Percentiles rank a stretch among this genome's conserved stretches.
Conservation (phyloP, 1,140 invertebrate species). For the Akabosia matsudoensis region DNA sequence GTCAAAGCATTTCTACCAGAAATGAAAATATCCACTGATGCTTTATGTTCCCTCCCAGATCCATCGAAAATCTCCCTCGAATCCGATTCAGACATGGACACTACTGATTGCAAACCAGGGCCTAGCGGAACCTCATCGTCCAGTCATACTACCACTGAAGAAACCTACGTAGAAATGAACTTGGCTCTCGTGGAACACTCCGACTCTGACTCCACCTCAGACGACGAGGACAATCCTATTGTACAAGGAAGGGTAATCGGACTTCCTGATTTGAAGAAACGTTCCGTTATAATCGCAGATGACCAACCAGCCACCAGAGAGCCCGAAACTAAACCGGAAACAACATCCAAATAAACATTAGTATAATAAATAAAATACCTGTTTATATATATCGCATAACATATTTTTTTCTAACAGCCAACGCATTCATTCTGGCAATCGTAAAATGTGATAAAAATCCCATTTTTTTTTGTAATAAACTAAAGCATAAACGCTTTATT, state of each 20-base stretch:
- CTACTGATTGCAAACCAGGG: not conserved
- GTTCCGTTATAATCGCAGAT: too few relatives aligned
- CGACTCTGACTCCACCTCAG: not conserved
- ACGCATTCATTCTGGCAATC: too few relatives aligned
- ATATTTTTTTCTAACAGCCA: too few relatives aligned
- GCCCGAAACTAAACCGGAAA: too few relatives aligned
- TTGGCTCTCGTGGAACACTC: slow-evolving; percentile 4
- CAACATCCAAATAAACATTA: too few relatives aligned
- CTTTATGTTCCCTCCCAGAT: not conserved
- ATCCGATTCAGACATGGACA: not conserved
- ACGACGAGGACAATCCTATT: not conserved
- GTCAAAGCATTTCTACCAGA: slow-evolving; percentile 6
- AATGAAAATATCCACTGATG: not conserved
- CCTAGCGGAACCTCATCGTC: not conserved
- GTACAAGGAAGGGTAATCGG: not conserved
- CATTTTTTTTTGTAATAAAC: too few relatives aligned
- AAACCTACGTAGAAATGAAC: slow-evolving; percentile 12
- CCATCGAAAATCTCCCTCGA: slow-evolving; percentile 8
- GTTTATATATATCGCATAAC: too few relatives aligned
- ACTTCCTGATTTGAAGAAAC: not conserved
- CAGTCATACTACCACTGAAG: not conserved
- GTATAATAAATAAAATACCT: too few relatives aligned
- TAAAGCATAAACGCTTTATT: too few relatives aligned
- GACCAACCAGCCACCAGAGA: too few relatives aligned
- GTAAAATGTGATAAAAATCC: too few relatives aligned